Percentiles rank a stretch among this genome's conserved stretches.
Conservation (phyloP, 2,888 invertebrate genomes). For the Drosophila silvestris region DNA sequence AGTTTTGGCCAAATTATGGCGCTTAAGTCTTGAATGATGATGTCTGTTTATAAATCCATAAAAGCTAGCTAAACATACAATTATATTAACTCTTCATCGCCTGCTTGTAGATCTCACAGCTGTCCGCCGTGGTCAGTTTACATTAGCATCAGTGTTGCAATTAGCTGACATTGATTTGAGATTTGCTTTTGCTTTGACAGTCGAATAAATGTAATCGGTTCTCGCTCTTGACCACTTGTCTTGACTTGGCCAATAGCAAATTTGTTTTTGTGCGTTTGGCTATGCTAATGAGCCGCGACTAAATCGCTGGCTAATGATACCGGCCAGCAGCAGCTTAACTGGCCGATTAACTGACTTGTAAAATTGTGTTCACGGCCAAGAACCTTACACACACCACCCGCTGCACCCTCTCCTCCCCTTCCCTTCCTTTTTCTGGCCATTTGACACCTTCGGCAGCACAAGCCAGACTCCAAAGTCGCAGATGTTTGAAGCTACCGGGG, state of each 20-base stretch:
- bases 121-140: conserved; percentile 15
- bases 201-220: conserved; percentile 41
- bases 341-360: conserved; percentile 50
- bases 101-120: neutral
- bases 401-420: neutral
- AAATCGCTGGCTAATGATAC: conserved; percentile 37
- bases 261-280: conserved; percentile 10
- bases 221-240: neutral
- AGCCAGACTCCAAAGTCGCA: conserved; percentile 17
- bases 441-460: conserved; percentile 59
- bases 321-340: conserved; percentile 42
- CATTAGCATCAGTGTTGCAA: conserved; percentile 10
- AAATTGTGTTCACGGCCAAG: conserved; percentile 35
- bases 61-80: neutral
- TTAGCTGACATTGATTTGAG: conserved; percentile 18
- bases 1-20: neutral
- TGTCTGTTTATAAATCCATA: neutral
- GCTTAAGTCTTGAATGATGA: neutral
- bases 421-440: conserved; percentile 34
- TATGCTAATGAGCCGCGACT: conserved; percentile 38
- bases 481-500: conserved; percentile 4
- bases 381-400: conserved; percentile 6
- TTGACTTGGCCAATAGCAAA: neutral
- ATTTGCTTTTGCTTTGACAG: conserved; percentile 16
- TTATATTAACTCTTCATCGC: neutral